Evolutionary conservation across 2,113 vertebrate species (phyloP).

Genomic region (Amazona guildingii): DNA sequence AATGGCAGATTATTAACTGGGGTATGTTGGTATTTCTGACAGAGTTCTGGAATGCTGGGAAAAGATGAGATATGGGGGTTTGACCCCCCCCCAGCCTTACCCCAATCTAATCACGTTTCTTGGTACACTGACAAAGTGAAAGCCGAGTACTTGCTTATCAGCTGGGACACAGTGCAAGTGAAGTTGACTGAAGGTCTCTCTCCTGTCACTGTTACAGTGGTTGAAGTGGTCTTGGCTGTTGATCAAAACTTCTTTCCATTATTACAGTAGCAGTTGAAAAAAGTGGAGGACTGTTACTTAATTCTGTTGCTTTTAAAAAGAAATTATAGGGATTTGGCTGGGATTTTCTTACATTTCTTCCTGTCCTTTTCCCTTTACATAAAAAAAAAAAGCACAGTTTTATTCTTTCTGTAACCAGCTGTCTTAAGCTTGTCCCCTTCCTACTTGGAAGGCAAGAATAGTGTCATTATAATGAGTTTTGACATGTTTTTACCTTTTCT

Average conservation of each 20-base stretch:
- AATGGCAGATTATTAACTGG: background rate
- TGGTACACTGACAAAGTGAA: background rate
- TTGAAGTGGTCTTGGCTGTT: background rate
- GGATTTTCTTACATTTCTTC: background rate
- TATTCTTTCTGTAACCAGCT: background rate
- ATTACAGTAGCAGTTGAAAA: background rate
- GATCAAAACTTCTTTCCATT: background rate
- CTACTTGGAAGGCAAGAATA: background rate
- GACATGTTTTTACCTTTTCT: background rate
- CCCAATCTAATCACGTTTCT: background rate
- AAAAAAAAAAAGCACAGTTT: background rate
- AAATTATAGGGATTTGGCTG: background rate
- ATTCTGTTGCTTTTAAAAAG: background rate
- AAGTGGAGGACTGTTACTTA: background rate
- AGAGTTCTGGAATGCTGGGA: background rate
- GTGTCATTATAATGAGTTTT: background rate
- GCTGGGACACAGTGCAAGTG: background rate
- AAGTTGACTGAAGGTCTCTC: background rate
- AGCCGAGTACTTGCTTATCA: background rate
- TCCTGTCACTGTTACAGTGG: background rate
- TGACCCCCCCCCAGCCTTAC: background rate
- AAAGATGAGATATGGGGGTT: background rate
- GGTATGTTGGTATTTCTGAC: background rate
- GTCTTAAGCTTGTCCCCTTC: conserved; percentile 20
- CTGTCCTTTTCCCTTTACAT: background rate